Evolutionary conservation across 2,888 invertebrate species (phyloP), one percentile per base, ranked within the genome.

Genomic region (Mythimna lalbum): DNA sequence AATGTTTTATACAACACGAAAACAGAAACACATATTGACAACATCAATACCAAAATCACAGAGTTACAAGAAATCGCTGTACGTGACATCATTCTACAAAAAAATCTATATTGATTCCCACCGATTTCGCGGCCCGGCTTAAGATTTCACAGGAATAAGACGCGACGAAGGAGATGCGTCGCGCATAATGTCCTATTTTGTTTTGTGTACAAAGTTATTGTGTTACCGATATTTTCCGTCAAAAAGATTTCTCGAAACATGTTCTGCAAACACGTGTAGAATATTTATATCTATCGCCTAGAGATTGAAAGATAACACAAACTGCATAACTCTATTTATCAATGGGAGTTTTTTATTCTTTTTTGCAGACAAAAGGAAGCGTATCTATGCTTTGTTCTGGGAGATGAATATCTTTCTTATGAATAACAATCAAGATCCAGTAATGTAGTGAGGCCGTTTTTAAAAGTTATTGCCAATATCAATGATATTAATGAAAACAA

Each of bases 131-230:
- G 74, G 83, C 86, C 83, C 83, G 52, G 76, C 75, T 69, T 83
- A 84, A 89, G 88, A 90, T 92, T n/a, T 90, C 91, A 86, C 86
- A 87, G 92, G 92, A 93, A 93, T 88, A 89, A 88, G 90, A 89
- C 90, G 89, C 87, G 89, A 88, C 89, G 82, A 70, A 80, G 80
- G 86, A 86, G 91, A 92, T 93, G 91, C 91, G 91, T 85, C 87
- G 89, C 83, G 93, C 92, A 93, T 94, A 92, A 91, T 90, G 90
- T 87, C 83, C 82, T 86, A 83, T 85, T 86, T 86, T 88, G 88
- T 87, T 87, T 87, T 87, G 85, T 87, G 83, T 88, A 86, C 85
- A 87, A 86, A 88, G 80, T 87, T 88, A 90, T 89, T 89, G 80
- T 84, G 86, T 82, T 90, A 90, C 90, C 88, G 88, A 90, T 90